Conservation (phyloP, 2,797 vertebrate species). For the Sebastes oblongus region DNA sequence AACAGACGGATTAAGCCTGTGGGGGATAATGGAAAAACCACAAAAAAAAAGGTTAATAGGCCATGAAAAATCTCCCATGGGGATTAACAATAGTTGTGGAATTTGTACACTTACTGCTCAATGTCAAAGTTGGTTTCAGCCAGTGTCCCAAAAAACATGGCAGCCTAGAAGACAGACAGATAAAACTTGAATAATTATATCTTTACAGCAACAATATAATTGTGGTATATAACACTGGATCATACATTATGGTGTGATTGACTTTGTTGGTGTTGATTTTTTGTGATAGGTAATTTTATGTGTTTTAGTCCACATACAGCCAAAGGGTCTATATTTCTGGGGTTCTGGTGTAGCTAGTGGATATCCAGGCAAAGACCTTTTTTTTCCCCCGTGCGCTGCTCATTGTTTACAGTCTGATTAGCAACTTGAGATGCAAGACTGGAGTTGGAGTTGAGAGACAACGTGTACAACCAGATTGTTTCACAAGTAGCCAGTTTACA, state of each 20-base stretch:
- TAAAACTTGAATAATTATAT: not conserved
- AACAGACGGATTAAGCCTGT: constrained; percentile 66
- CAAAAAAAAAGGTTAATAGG: not conserved
- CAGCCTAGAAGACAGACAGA: constrained; percentile 52
- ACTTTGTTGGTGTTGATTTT: not conserved
- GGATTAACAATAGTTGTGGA: not conserved
- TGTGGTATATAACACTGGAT: not conserved
- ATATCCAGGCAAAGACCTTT: too few relatives aligned
- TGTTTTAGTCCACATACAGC: not conserved
- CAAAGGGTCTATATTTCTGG: too few relatives aligned
- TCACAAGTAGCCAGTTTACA: too few relatives aligned
- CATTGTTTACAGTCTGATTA: too few relatives aligned
- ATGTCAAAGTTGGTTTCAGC: constrained; percentile 22
- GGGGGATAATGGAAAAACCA: not conserved
- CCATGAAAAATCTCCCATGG: not conserved
- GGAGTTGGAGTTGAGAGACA: too few relatives aligned
- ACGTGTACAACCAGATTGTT: too few relatives aligned
- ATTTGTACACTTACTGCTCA: constrained; percentile 69
- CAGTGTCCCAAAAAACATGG: constrained; percentile 62
- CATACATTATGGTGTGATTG: not conserved
- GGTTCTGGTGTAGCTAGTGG: too few relatives aligned
- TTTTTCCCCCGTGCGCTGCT: too few relatives aligned
- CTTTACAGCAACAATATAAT: not conserved
- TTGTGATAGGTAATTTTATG: not conserved
- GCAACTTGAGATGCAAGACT: too few relatives aligned